These are phyloP conservation scores for Porites lobata DNA, from an alignment of 92 coral and sea anemone species.

Conservation along the genomic window DNA sequence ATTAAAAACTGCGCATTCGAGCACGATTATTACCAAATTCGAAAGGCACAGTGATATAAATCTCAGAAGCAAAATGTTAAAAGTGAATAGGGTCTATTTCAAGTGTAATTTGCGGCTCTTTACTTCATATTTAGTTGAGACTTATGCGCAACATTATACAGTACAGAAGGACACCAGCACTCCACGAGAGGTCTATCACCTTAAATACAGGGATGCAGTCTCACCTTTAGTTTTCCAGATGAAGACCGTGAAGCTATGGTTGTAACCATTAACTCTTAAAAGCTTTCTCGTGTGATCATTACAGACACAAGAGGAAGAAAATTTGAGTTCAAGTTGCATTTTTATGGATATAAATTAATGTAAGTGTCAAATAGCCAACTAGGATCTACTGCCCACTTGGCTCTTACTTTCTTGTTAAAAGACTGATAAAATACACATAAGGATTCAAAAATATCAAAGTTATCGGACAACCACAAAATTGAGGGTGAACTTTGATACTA, in stretches of 20 bases:
- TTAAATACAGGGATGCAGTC: background rate
- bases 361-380: background rate
- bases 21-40: background rate
- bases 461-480: background rate
- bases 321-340: background rate
- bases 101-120: background rate
- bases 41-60: background rate
- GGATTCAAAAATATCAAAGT: background rate
- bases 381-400: background rate
- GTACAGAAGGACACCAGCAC: background rate
- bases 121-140: background rate
- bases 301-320: background rate
- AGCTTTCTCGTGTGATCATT: background rate
- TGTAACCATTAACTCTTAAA: no score
- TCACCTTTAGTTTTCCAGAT: background rate
- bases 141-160: background rate
- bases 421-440: background rate
- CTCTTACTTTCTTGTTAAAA: background rate
- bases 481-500: background rate
- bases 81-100: background rate
- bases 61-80: background rate
- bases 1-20: background rate
- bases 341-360: no score
- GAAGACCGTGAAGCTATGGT: no score
- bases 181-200: background rate